Percentiles rank a stretch among this genome's conserved stretches.
These are phyloP conservation scores for Dysdera silvatica DNA, from an alignment of 1,140 invertebrate species.

Conservation along the genomic window DNA sequence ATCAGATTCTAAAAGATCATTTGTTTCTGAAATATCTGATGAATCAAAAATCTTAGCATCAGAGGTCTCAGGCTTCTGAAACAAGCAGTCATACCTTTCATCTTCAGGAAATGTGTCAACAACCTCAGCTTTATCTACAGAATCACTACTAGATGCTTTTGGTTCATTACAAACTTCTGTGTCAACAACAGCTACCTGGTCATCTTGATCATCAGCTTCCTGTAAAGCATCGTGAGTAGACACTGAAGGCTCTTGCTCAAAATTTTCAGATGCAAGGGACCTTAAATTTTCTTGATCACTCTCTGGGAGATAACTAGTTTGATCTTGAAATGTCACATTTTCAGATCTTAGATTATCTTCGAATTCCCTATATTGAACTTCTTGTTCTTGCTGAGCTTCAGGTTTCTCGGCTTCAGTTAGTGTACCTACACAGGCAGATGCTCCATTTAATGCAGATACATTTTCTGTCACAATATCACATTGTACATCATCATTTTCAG, in stretches of 20 bases:
- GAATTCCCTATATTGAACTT: constrained; percentile 4
- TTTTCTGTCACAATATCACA: too few species aligned
- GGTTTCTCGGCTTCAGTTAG: constrained; percentile 19
- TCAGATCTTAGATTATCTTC: constrained; percentile 3
- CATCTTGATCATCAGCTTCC: constrained; percentile 10
- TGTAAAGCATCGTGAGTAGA: constrained; percentile 11
- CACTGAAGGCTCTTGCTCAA: constrained; percentile 15
- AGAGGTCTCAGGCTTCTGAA: neutral
- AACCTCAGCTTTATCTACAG: constrained; percentile 19
- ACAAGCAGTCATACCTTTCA: constrained; percentile 24
- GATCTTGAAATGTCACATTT: constrained; percentile 14
- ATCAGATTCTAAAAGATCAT: neutral
- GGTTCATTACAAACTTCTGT: constrained; percentile 6
- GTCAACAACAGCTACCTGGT: constrained; percentile 3
- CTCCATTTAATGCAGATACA: too few species aligned
- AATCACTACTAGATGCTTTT: constrained; percentile 12
- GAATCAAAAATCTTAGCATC: neutral
- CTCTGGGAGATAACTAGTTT: constrained; percentile 28
- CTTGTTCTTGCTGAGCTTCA: constrained; percentile 25
- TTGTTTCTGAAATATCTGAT: neutral
- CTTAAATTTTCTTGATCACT: constrained; percentile 25
- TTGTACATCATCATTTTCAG: too few species aligned
- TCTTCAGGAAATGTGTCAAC: constrained; percentile 29
- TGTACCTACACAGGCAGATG: too few species aligned
- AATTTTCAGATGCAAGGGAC: constrained; percentile 4